Percentiles rank a stretch among this genome's conserved stretches.
phyloP scores from a whole-genome alignment of 2,797 vertebrate species.

The Cyprinodon diabolis region DNA sequence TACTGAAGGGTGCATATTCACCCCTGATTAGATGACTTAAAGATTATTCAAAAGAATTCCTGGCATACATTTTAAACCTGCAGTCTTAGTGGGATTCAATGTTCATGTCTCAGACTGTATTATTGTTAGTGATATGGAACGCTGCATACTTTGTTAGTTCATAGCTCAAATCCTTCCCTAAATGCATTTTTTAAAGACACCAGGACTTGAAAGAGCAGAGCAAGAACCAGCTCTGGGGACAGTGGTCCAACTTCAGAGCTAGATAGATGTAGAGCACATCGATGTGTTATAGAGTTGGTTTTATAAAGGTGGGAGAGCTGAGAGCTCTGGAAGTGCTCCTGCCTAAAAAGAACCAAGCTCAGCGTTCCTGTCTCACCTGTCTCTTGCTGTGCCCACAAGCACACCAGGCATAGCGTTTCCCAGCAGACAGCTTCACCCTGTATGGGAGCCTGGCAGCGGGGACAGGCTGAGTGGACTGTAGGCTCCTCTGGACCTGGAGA shows the following conservation, averaged over 20 bases:
- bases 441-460: constrained; percentile 82
- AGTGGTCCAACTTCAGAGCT: not conserved
- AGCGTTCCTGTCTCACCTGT: constrained; percentile 74
- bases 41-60: not conserved
- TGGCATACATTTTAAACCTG: not conserved
- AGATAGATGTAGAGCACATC: not conserved
- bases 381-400: constrained; percentile 87
- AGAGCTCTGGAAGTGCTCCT: too few species aligned
- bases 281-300: not conserved
- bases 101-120: not conserved
- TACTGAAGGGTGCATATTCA: not conserved
- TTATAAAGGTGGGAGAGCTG: not conserved
- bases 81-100: not conserved
- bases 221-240: not conserved
- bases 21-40: not conserved
- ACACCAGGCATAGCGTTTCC: constrained; percentile 86
- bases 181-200: not conserved
- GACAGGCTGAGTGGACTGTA: constrained; percentile 49
- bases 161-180: not conserved
- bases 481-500: constrained; percentile 43
- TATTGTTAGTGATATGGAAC: not conserved
- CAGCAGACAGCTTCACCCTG: constrained; percentile 80
- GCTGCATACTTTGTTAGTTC: not conserved
- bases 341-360: not conserved
- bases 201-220: not conserved